These are phyloP conservation scores for Heterodera schachtii DNA, from an alignment of 1,140 invertebrate species.

Conservation along the genomic window DNA sequence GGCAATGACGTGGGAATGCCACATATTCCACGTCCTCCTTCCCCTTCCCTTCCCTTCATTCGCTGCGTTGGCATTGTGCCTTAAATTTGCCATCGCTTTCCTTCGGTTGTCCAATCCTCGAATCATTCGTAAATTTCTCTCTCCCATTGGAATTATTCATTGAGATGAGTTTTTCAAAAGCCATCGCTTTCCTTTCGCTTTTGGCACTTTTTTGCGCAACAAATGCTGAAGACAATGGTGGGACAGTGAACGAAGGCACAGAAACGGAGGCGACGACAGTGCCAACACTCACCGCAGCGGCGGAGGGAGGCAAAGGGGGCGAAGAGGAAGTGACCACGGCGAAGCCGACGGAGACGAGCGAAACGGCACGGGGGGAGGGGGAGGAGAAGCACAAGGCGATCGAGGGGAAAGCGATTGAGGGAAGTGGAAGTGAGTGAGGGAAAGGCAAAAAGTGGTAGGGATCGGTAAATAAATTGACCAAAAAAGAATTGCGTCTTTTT, in stretches of 20 bases:
- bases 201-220: background rate
- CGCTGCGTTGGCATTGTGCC: no score
- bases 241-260: background rate
- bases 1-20: no score
- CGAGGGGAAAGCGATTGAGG: background rate
- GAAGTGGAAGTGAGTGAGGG: background rate
- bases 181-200: background rate
- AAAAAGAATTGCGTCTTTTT: background rate
- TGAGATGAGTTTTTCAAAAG: background rate
- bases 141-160: background rate
- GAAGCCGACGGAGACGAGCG: background rate
- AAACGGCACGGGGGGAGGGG: background rate
- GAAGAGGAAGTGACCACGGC: no score
- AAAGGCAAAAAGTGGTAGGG: no score
- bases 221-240: background rate
- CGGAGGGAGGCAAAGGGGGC: no score
- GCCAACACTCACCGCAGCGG: background rate
- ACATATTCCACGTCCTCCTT: no score
- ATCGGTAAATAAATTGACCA: background rate
- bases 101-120: no score
- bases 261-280: background rate
- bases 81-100: no score
- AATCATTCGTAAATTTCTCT: background rate
- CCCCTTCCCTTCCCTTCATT: no score
- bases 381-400: background rate